Percentiles rank a stretch among this genome's conserved stretches.
phyloP scores from a whole-genome alignment of 2,888 invertebrate species.

The Drosophila meridionalis region DNA sequence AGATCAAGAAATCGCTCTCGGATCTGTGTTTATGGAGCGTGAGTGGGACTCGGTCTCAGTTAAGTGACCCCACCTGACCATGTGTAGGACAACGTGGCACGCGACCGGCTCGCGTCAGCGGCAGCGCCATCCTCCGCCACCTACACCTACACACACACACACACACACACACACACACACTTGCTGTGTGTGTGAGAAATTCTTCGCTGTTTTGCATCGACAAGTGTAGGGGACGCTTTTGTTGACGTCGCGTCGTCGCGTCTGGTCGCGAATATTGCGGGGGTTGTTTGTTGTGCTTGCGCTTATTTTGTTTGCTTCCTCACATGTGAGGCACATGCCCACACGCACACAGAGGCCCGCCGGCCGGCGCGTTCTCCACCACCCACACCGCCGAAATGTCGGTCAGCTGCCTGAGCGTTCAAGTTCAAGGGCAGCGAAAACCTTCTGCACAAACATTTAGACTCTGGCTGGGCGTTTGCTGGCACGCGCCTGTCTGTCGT shows the following conservation, averaged over 20 bases:
- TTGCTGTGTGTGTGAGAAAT: slow-evolving; percentile 35
- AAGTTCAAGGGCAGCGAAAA: slow-evolving; percentile 56
- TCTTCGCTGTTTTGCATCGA: slow-evolving; percentile 65
- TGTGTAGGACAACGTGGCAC: slow-evolving; percentile 76
- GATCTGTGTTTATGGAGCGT: slow-evolving; percentile 73
- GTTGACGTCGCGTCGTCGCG: slow-evolving; percentile 65
- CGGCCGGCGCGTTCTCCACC: slow-evolving; percentile 57
- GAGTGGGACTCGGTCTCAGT: slow-evolving; percentile 58
- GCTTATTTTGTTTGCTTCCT: slow-evolving; percentile 46
- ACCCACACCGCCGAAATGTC: slow-evolving; percentile 70
- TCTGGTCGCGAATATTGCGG: slow-evolving; percentile 74
- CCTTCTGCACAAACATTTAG: slow-evolving; percentile 32
- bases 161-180: slow-evolving; percentile 37
- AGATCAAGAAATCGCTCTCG: slow-evolving; percentile 9
- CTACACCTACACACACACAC: slow-evolving; percentile 46
- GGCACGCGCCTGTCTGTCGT: slow-evolving; percentile 72
- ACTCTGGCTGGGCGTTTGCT: slow-evolving; percentile 53
- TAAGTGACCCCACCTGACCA: slow-evolving; percentile 64
- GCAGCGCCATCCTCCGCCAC: slow-evolving; percentile 46
- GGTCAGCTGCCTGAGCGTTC: slow-evolving; percentile 51
- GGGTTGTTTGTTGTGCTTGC: slow-evolving; percentile 66
- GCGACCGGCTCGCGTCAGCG: slow-evolving; percentile 57
- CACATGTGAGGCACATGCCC: slow-evolving; percentile 25
- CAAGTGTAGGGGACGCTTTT: slow-evolving; percentile 66
- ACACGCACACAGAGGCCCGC: slow-evolving; percentile 30